Conservation (phyloP, 2,888 invertebrate genomes). For the Hyppa rectilinea region DNA sequence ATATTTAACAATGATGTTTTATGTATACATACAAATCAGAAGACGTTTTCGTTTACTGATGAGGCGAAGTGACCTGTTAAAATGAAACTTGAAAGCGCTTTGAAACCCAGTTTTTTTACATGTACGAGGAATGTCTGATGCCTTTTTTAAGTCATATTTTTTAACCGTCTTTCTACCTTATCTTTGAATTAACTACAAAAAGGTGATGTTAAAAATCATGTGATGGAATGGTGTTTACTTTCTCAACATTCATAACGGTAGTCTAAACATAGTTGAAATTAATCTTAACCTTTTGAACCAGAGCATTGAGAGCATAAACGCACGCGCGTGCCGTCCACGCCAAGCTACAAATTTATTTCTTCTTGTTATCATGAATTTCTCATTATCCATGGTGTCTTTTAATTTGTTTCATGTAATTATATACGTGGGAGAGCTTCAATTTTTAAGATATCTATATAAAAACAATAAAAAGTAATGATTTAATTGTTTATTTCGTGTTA, state of each 20-base stretch:
- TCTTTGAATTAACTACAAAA: background rate
- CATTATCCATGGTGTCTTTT: no score
- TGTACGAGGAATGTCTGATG: background rate
- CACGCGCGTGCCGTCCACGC: no score
- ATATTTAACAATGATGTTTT: background rate
- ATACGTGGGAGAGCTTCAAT: no score
- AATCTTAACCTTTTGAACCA: conserved; percentile 86
- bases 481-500: no score
- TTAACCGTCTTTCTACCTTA: background rate
- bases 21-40: conserved; percentile 1
- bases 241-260: conserved; percentile 8
- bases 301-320: no score
- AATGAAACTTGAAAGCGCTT: background rate
- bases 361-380: no score
- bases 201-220: conserved; percentile 22
- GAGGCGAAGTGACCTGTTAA: background rate
- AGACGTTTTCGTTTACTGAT: conserved; percentile 9
- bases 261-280: conserved; percentile 50
- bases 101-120: background rate
- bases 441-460: no score
- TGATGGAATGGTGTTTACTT: conserved; percentile 18
- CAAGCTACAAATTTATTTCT: no score
- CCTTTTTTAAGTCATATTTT: background rate
- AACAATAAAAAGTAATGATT: no score
- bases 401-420: no score